These are phyloP conservation scores for Dromiciops gliroides DNA, from an alignment of 2,113 vertebrate genomes.

Conservation along the genomic window DNA sequence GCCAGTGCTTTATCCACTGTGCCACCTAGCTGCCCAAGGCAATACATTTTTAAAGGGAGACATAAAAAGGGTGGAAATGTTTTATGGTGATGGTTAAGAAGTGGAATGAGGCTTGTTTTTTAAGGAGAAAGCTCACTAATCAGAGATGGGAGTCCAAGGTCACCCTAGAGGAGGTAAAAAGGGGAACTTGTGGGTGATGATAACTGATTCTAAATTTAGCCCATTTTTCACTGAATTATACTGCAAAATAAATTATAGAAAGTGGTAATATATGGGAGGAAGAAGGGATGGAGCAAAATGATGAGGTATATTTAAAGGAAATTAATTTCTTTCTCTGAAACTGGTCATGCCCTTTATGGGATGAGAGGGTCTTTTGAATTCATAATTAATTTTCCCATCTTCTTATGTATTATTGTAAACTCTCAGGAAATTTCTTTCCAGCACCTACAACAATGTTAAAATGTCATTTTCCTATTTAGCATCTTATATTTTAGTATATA, in stretches of 20 bases:
- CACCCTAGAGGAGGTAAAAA: neutral
- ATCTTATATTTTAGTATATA: conserved; percentile 59
- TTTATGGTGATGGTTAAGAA: neutral
- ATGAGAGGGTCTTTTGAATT: conserved; percentile 18
- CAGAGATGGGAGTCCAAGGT: neutral
- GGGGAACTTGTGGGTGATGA: neutral
- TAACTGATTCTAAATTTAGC: neutral
- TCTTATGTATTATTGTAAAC: conserved; percentile 32
- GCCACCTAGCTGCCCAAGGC: too few relatives aligned
- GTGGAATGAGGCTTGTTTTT: neutral
- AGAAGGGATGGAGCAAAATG: neutral
- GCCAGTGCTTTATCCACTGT: too few relatives aligned
- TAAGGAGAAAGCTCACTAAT: neutral
- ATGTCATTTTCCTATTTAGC: conserved; percentile 49
- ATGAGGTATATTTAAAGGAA: conserved; percentile 31
- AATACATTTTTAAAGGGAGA: neutral
- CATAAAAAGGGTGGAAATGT: neutral
- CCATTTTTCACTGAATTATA: neutral
- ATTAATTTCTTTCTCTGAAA: conserved; percentile 52
- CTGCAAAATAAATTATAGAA: neutral
- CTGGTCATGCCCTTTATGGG: neutral
- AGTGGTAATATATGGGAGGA: neutral
- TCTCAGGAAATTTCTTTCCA: conserved; percentile 39
- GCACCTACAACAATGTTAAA: conserved; percentile 42
- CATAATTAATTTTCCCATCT: conserved; percentile 12